Percentiles rank a stretch among this genome's conserved stretches.
phyloP scores from a whole-genome alignment of 2,797 vertebrate genomes.

The Melanotaenia maccullochi region DNA sequence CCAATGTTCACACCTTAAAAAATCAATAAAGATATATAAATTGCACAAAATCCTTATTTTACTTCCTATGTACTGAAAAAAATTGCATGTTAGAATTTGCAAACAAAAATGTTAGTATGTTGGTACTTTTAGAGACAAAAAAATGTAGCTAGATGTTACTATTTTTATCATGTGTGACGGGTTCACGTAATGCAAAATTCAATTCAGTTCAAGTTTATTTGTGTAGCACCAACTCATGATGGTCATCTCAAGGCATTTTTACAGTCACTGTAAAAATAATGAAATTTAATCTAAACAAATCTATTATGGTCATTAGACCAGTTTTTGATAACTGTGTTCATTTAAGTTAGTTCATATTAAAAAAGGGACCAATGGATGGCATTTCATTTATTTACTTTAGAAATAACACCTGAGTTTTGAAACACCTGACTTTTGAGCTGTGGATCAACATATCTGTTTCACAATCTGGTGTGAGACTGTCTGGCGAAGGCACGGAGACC shows the following conservation, averaged over 20 bases:
- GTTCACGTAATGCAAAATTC: not conserved
- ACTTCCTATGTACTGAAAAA: not conserved
- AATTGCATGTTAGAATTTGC: not conserved
- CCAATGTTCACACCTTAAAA: not conserved
- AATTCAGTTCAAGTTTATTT: no score
- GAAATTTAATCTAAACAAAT: no score
- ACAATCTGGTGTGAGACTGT: not conserved
- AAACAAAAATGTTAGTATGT: not conserved
- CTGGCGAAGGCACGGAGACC: conserved; percentile 20
- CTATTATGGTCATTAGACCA: no score
- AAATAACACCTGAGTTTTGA: no score
- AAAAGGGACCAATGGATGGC: no score
- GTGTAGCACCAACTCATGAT: no score
- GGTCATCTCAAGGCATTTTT: no score
- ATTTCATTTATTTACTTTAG: no score
- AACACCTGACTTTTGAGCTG: no score
- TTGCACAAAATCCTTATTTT: not conserved
- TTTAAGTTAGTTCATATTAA: no score
- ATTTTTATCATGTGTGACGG: not conserved
- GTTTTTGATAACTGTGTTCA: no score
- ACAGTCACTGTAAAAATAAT: no score
- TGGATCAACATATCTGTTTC: not conserved
- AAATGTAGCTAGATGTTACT: not conserved
- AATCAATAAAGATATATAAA: not conserved
- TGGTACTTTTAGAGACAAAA: not conserved